Base-by-base conservation (phyloP, 1,140 invertebrate species). In the Pararge aegeria region DNA sequence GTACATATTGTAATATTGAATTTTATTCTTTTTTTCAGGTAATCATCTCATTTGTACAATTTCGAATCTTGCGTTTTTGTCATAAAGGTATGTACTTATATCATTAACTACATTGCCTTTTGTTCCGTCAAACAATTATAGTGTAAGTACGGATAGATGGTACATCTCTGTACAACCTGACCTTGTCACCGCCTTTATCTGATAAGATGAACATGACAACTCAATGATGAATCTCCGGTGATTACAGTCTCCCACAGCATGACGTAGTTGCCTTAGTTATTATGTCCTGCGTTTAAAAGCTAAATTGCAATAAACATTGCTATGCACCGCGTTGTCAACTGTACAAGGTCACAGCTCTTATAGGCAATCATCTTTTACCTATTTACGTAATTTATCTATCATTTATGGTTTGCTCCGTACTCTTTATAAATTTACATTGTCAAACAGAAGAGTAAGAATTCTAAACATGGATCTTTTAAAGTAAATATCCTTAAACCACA, bases 141-240 rank as follows among this genome's bases (percentile, higher is more conserved):
- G 5, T 27, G 10, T 7, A 9, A 27, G 3, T 12, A 34, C n/a
- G n/a, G 30, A 12, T 34, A 27, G 27, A 34, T 34, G 13, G 21
- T 34, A 21, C 48, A 51, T 49, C 27, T 61, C 57, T 48, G 50
- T 55, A 51, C 34, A 51, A 52, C 34, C 58, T 61, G 56, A 65
- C 68, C 58, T 67, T 65, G 68, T 48, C 48, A 56, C 21, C 30
- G 48, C 30, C 40, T 58, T 60, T 71, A 71, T 68, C 65, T 57
- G 65, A 68, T 71, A 71, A 68, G 58, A 60, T 57, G 55, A 63
- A 21, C 50, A 54, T 59, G 58, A 62, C 65, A 60, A 15, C 48
- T 34, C 59, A 44, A 60, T 64, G 61, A 70, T 70, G 59, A 56
- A 62, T 62, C 59, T 61, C 55, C 60, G 48, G 54, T 27, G 50